These are phyloP conservation scores for Scolopax mira DNA, from an alignment of 2,113 vertebrate genomes.

Conservation along the genomic window DNA sequence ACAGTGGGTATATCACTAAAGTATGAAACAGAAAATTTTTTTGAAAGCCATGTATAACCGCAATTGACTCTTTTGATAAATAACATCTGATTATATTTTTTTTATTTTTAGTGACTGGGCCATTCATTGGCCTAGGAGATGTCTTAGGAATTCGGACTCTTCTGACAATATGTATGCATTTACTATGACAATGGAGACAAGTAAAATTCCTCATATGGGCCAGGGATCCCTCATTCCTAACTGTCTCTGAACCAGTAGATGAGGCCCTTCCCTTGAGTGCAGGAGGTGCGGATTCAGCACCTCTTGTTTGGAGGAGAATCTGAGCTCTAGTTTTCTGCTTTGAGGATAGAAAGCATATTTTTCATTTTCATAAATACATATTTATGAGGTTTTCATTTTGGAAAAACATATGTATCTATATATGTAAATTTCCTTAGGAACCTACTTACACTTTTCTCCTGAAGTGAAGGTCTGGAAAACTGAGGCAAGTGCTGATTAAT, in stretches of 20 bases:
- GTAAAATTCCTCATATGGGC: not conserved
- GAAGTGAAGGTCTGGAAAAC: not conserved
- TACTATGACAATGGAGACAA: not conserved
- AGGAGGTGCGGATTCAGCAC: not conserved
- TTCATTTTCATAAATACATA: not conserved
- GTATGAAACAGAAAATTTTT: not conserved
- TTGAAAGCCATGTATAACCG: not conserved
- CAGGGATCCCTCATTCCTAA: not conserved
- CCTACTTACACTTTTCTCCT: not conserved
- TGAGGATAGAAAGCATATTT: not conserved
- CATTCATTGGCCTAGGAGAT: not conserved
- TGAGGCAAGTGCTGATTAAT: rapidly evolving
- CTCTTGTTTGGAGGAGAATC: not conserved
- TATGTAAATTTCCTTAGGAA: not conserved
- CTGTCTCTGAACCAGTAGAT: not conserved
- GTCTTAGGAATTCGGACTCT: not conserved
- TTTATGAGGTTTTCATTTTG: not conserved
- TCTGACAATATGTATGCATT: not conserved
- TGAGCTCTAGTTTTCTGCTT: not conserved
- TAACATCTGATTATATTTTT: no score
- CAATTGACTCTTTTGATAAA: not conserved
- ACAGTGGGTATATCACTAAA: not conserved
- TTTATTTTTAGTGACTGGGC: not conserved
- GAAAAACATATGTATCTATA: not conserved
- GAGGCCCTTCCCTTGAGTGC: not conserved